Base-by-base conservation (phyloP, 2,888 invertebrate species). In the Marronus borbonicus region DNA sequence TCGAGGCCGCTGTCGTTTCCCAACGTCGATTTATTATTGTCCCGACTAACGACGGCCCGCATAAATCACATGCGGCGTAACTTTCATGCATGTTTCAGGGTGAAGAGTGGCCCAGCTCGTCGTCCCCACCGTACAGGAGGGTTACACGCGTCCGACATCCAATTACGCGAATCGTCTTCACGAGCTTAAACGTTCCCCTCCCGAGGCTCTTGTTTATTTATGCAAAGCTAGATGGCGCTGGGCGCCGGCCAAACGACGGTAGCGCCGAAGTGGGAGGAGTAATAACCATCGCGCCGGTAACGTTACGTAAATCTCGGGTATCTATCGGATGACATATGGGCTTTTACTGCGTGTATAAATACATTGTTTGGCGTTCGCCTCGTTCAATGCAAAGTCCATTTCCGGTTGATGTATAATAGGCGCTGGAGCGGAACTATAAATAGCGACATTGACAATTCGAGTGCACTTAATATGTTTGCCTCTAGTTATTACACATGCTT, bases 81-180 rank as follows among this genome's bases (percentile, higher is more conserved):
- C 68, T 17, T 39, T 65, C 65, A 39, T 65, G 65, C 65, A 65
- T 65, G 65, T 65, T 65, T 65, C 39, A 65, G 39, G 17, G 65
- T 14, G 65, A 65, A 65, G 39, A 65, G 65, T 39, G 65, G 65
- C 20, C 65, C 17, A 65, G 39, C 39, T 17, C 39, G 8, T 36
- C 36, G 7, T 44, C 44, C 44, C 44, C 12, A 44, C 36, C 5
- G 31, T n/a, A 14, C 24, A 3, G 36, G 31, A 44, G 44, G 44
- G 44, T 44, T 44, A 44, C 44, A 65, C 31, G 36, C 64, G n/a
- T 36, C 36, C 36, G 65, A 65, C 39, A 39, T 65, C 65, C 65
- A 65, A 65, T 65, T 65, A 65, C 39, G 65, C 31, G 39, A 39
- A 65, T 65, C 65, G 39, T 65, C 65, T 39, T 65, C 65, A 65